Conservation (phyloP, 1,140 invertebrate genomes). For the Zaprionus camerounensis region DNA sequence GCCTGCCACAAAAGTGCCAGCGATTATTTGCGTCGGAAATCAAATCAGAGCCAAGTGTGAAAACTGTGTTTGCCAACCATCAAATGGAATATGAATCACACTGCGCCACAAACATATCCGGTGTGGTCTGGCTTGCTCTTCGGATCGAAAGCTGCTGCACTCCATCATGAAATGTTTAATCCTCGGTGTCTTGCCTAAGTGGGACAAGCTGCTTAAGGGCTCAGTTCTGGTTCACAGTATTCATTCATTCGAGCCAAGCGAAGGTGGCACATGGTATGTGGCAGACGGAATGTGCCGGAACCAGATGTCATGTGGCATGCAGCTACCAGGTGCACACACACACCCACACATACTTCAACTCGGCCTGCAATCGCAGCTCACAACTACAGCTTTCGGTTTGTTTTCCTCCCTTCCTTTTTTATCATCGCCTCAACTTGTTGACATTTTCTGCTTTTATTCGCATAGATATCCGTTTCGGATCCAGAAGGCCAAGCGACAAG, state of each 20-base stretch:
- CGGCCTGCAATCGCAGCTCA: not conserved
- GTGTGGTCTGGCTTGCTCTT: not conserved
- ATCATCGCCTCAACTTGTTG: constrained; percentile 44
- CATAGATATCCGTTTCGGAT: constrained; percentile 22
- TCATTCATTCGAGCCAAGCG: not conserved
- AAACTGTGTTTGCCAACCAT: constrained; percentile 58
- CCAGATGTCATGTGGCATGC: constrained; percentile 13
- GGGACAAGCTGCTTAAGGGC: constrained; percentile 7
- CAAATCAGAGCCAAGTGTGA: constrained; percentile 67
- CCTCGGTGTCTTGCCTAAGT: not conserved
- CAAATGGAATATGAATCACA: constrained; percentile 62
- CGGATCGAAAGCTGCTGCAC: not conserved
- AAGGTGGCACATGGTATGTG: constrained; percentile 24
- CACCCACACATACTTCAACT: not conserved
- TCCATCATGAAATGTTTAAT: constrained; percentile 34
- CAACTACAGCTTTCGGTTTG: constrained; percentile 19
- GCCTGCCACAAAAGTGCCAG: constrained; percentile 33
- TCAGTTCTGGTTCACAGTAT: not conserved
- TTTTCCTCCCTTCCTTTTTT: not conserved
- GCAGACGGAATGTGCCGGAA: constrained; percentile 11
- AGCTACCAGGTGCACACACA: not conserved
- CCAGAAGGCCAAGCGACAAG: not conserved
- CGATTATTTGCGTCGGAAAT: constrained; percentile 45
- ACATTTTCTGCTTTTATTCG: constrained; percentile 51
- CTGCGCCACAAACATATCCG: constrained; percentile 28